Conservation (phyloP, 2,888 invertebrate genomes). For the Acholoe squamosa region DNA sequence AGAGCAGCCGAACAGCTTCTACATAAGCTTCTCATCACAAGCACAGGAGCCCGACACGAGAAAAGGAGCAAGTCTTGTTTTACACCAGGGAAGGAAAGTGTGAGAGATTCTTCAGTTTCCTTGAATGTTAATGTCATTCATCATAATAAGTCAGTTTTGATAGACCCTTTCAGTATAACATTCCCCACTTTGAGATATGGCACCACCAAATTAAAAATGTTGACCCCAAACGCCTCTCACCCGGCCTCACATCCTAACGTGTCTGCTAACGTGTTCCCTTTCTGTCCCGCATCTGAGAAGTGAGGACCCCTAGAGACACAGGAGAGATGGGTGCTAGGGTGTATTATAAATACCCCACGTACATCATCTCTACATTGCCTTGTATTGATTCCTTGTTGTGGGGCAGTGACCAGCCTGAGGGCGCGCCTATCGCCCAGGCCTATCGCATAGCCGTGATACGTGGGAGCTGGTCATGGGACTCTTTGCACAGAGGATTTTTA, state of each 20-base stretch:
- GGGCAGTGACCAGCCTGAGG: neutral
- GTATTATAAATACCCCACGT: conserved; percentile 6
- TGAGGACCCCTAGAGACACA: neutral
- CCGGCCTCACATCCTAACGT: neutral
- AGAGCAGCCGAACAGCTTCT: neutral
- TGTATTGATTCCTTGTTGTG: neutral
- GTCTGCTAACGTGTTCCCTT: neutral
- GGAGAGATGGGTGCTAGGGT: neutral
- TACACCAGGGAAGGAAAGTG: too few species aligned
- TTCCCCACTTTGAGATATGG: too few species aligned
- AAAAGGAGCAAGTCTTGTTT: too few species aligned
- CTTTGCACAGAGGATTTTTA: neutral
- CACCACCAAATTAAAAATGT: too few species aligned
- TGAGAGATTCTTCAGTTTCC: too few species aligned
- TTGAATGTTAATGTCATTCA: neutral
- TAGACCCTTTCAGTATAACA: too few species aligned
- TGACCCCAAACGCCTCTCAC: neutral
- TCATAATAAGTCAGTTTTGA: neutral
- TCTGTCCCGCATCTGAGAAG: neutral
- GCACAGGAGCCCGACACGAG: too few species aligned
- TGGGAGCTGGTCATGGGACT: neutral
- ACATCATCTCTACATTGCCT: conserved; percentile 27
- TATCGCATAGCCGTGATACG: neutral
- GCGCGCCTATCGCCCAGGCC: neutral
- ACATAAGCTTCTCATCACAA: too few species aligned